These are phyloP conservation scores for Nephrotoma flavescens DNA, from an alignment of 2,888 invertebrate species.

Conservation along the genomic window DNA sequence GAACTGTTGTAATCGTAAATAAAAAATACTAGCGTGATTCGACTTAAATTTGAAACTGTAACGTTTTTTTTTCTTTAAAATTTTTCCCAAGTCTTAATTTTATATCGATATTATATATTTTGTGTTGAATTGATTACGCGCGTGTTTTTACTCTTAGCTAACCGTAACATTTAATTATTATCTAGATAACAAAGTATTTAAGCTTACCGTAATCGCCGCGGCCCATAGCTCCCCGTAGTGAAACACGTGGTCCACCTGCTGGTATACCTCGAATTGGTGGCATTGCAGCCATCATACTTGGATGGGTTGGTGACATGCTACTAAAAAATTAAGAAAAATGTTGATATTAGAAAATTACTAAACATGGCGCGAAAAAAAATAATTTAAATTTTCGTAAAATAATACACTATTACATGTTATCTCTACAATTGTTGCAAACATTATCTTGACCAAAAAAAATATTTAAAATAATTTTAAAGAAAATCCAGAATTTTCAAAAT, in stretches of 20 bases:
- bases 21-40: neutral
- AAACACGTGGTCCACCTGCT: conserved; percentile 32
- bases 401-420: too few relatives aligned
- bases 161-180: neutral
- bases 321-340: conserved; percentile 14
- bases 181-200: conserved; percentile 4
- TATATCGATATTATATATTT: neutral
- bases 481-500: too few relatives aligned
- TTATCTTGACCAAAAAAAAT: too few relatives aligned
- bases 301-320: conserved; percentile 52
- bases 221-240: conserved; percentile 49
- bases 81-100: neutral
- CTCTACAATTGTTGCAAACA: too few relatives aligned
- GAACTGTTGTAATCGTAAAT: neutral
- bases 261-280: conserved; percentile 47
- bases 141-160: neutral
- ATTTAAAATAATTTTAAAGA: neutral
- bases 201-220: conserved; percentile 84
- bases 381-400: too few relatives aligned
- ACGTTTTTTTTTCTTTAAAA: neutral
- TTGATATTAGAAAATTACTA: neutral
- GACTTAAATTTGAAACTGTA: conserved; percentile 1
- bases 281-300: conserved; percentile 52
- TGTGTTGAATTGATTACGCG: neutral
- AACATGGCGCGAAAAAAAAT: too few relatives aligned